phyloP scores from a whole-genome alignment of 2,797 vertebrate species.

The Chaetophractus vellerosus region DNA sequence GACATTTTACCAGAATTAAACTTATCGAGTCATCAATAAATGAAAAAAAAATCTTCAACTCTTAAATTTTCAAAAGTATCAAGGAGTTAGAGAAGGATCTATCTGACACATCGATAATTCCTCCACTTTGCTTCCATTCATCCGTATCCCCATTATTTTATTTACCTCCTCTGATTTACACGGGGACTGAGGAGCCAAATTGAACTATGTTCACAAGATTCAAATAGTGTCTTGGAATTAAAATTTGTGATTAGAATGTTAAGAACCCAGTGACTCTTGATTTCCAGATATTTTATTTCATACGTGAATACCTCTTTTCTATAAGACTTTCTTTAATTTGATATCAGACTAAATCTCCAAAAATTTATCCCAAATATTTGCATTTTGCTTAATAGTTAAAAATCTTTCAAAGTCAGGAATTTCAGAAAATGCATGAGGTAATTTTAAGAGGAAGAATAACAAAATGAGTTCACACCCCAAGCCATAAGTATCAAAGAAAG shows the following conservation, averaged over 20 bases:
- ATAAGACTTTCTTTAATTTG: not conserved
- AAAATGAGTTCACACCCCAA: not conserved
- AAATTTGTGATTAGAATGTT: not conserved
- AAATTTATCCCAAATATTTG: not conserved
- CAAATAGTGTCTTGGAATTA: not conserved
- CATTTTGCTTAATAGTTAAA: not conserved
- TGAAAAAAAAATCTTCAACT: not conserved
- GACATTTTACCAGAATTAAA: not conserved
- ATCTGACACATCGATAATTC: not conserved
- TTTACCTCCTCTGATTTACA: not conserved
- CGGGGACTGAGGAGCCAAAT: not conserved
- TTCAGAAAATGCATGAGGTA: not conserved
- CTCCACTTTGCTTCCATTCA: not conserved
- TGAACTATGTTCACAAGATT: not conserved
- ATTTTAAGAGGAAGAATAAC: constrained; percentile 33
- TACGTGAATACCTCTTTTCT: not conserved
- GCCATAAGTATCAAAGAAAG: constrained; percentile 23
- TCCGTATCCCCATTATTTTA: not conserved
- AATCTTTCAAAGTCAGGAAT: not conserved
- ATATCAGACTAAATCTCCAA: constrained; percentile 22
- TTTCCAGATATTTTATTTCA: not conserved
- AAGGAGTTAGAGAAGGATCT: not conserved
- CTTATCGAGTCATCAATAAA: not conserved
- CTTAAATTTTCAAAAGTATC: not conserved
- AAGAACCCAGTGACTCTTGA: not conserved